Evolutionary conservation across 2,797 vertebrate species (phyloP).

Genomic region (Petrocephalus sullivani): DNA sequence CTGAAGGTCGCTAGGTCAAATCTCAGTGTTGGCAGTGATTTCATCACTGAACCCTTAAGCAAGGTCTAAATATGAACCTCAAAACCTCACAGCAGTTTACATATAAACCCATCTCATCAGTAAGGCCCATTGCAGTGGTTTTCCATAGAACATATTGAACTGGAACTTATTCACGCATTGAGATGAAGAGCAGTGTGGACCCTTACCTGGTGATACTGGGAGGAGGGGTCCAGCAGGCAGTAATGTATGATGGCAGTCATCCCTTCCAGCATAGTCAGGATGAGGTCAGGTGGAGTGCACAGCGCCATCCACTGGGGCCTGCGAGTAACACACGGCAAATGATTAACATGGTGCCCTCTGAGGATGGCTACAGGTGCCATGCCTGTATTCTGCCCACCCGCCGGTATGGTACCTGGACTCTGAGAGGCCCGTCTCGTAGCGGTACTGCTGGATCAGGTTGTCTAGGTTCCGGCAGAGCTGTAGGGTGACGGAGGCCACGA

Average conservation of each 20-base stretch:
- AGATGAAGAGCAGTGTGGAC: background rate
- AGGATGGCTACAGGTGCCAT: background rate
- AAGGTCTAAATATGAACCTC: background rate
- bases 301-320: conserved; percentile 95
- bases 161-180: background rate
- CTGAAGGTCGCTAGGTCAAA: background rate
- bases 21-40: background rate
- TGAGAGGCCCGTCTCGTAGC: conserved; percentile 84
- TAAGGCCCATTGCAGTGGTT: background rate
- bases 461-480: conserved; percentile 96
- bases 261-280: conserved; percentile 91
- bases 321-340: conserved; percentile 18
- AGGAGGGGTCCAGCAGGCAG: conserved; percentile 88
- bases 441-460: conserved; percentile 93
- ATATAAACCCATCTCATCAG: background rate
- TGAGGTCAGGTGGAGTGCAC: conserved; percentile 89
- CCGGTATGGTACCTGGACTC: conserved; percentile 71
- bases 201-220: conserved; percentile 90
- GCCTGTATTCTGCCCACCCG: background rate
- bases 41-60: background rate
- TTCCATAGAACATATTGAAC: background rate
- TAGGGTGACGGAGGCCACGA: conserved; percentile 91
- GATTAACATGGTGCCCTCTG: background rate
- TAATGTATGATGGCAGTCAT: conserved; percentile 97
- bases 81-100: background rate